Evolutionary conservation across 2,888 invertebrate species (phyloP), one percentile per base, ranked within the genome.

Genomic region (Autographa gamma): DNA sequence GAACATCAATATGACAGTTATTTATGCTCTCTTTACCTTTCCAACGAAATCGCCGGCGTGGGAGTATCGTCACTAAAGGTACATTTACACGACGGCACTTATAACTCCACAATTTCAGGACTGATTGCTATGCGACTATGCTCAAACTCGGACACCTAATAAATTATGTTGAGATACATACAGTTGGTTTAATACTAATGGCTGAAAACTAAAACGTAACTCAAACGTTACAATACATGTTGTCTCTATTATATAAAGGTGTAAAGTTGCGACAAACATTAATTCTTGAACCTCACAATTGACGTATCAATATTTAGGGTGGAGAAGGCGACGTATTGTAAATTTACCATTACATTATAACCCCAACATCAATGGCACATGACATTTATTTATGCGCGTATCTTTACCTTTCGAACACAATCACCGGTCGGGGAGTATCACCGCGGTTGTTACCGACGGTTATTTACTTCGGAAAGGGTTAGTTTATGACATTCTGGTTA

Each of bases 381-480:
- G 71, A 69, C 48, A 70, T 79, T 85, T 85, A 80, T 85, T 83
- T 85, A 84, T 85, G 73, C 75, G 76, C 71, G 68, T 77, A 79
- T 80, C 80, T 76, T 78, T 81, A 83, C 83, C 82, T 83, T 73
- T 74, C 70, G 66, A 58, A 60, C 34, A 65, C 75, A 83, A 79
- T 82, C 83, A 84, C 76, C 83, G 56, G 52, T 58, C 60, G 14
- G 81, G 82, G 81, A 81, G 74, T 77, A 76, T 54, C 59, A 52
- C 18, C 66, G 41, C 25, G 0, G 34, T 73, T 77, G 67, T 73
- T 68, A 63, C 63, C 60, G 77, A 73, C 32, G 60, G 66, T 80
- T 73, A 78, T 77, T 77, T 77, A 65, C 77, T 80, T 77, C 67
- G 25, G 25, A 25, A 58, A 54, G 60, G 14, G 56, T 56, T 13